phyloP scores from a whole-genome alignment of 2,113 vertebrate genomes.

The Proterorhinus semilunaris region DNA sequence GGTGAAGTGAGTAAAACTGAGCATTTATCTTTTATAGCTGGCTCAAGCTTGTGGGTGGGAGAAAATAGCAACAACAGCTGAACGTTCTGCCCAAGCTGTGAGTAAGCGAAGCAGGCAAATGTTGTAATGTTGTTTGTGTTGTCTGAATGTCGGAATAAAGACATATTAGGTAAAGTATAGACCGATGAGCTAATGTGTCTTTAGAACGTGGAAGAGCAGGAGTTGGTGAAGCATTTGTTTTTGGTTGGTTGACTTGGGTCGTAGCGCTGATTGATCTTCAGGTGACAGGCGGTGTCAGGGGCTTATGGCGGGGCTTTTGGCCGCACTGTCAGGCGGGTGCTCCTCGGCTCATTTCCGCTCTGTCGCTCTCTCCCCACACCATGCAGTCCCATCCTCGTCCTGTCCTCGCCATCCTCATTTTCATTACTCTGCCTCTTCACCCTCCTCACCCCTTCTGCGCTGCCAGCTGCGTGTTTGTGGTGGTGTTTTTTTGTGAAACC shows the following conservation, averaged over 20 bases:
- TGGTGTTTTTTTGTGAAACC: slow-evolving; percentile 25
- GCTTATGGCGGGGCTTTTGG: slow-evolving; percentile 31
- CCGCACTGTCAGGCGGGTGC: slow-evolving; percentile 62
- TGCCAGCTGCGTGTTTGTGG: slow-evolving; percentile 41
- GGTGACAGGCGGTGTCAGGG: slow-evolving; percentile 68
- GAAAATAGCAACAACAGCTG: too few relatives aligned
- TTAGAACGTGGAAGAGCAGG: slow-evolving; percentile 19
- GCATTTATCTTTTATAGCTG: not conserved
- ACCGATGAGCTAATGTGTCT: slow-evolving; percentile 14
- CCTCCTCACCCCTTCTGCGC: slow-evolving; percentile 16
- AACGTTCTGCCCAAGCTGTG: too few relatives aligned
- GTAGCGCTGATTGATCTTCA: slow-evolving; percentile 66
- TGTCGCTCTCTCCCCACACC: slow-evolving; percentile 12
- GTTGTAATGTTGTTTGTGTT: not conserved
- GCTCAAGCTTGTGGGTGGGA: too few relatives aligned
- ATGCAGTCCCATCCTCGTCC: slow-evolving; percentile 3
- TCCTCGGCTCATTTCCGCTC: slow-evolving; percentile 27
- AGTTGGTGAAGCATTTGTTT: slow-evolving; percentile 47
- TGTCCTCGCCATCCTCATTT: slow-evolving; percentile 20
- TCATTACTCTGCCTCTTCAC: slow-evolving; percentile 36
- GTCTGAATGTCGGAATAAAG: slow-evolving; percentile 4
- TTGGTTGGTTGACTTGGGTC: slow-evolving; percentile 54
- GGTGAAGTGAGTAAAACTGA: not conserved
- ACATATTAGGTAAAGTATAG: slow-evolving; percentile 13
- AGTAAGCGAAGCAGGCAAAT: not conserved